Evolutionary conservation across 2,797 vertebrate genomes (phyloP), one percentile per base, ranked within the genome.

Genomic region (Chelon auratus): DNA sequence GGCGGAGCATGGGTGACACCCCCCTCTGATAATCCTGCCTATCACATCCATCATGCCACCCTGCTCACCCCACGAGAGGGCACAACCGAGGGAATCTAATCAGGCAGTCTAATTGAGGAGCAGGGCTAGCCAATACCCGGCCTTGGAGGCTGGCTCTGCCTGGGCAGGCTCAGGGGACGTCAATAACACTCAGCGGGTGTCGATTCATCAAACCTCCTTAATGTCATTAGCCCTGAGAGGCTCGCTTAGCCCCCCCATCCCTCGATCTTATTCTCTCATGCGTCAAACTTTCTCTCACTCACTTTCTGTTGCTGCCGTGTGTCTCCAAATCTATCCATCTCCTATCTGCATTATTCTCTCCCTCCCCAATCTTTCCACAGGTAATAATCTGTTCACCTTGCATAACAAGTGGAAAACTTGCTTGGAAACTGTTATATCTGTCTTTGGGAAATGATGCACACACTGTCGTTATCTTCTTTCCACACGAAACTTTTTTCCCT

Each of bases 171-270:
- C 90, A 36, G 75, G 87, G 89, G 86, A 92, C 82, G 91, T 91
- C 94, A 93, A 93, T 95, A 92, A 93, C 89, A 89, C 92, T 91
- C 92, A 87, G 91, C 68, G 88, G 93, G 93, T 93, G 93, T 91
- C 95, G 93, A 89, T 94, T 95, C 91, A 95, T 92, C 94, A 90
- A 89, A 74, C 91, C 86, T 78, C 90, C 92, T 94, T 95, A 94
- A 95, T 92, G 91, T 89, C 95, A 93, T 96, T 94, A 95, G 93
- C 90, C 91, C 91, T 62, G 82, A 86, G 92, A 95, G 94, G 91
- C 93, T 87, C 86, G 92, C 93, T 81, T 87, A 80, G 76, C 82
- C 84, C 70, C 74, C 43, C 65, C 47, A 26, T 77, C 80, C 78
- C 87, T 90, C 80, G 60, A 84, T 90, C 86, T 88, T 78, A 66